A percentile compares a stretch with the other conserved stretches of the same genome.
Evolutionary conservation across 1,140 invertebrate genomes (phyloP).

Genomic region (Psilanteris sp.): DNA sequence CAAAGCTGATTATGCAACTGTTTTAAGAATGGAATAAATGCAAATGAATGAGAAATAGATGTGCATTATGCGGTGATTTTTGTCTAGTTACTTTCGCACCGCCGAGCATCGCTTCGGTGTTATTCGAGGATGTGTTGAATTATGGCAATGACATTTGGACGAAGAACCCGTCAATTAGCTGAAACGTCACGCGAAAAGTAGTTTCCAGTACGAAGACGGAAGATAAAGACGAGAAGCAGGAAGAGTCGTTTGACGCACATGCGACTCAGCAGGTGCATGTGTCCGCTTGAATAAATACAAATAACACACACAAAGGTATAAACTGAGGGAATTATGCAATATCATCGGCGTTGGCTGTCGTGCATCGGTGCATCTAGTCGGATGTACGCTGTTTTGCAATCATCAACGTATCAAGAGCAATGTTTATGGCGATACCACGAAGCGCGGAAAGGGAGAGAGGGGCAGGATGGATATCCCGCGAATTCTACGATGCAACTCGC

Average conservation of each 20-base stretch:
- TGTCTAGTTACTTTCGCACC: no score
- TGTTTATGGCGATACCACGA: conserved; percentile 71
- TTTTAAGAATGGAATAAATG: no score
- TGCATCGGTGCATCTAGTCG: conserved; percentile 74
- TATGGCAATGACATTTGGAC: background rate
- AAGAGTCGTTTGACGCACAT: conserved; percentile 53
- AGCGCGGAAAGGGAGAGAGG: conserved; percentile 27
- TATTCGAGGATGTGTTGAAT: background rate
- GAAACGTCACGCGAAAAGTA: conserved; percentile 7
- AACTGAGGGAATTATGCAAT: conserved; percentile 69
- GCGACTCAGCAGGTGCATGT: conserved; percentile 47
- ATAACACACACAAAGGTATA: conserved; percentile 53
- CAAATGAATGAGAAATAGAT: no score
- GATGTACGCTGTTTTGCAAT: conserved; percentile 79
- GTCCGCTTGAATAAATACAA: conserved; percentile 71
- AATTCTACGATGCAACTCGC: conserved; percentile 72
- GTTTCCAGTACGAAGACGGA: conserved; percentile 21
- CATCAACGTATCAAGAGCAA: conserved; percentile 74
- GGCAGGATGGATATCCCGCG: conserved; percentile 67
- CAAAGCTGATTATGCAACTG: no score
- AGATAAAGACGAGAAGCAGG: conserved; percentile 51
- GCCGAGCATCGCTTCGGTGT: background rate
- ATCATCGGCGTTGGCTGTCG: conserved; percentile 46
- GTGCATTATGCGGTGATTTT: no score
- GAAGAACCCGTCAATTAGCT: conserved; percentile 4